Evolutionary conservation across 1,140 invertebrate genomes (phyloP), one percentile per base, ranked within the genome.

Genomic region (Probaryconus sp.): DNA sequence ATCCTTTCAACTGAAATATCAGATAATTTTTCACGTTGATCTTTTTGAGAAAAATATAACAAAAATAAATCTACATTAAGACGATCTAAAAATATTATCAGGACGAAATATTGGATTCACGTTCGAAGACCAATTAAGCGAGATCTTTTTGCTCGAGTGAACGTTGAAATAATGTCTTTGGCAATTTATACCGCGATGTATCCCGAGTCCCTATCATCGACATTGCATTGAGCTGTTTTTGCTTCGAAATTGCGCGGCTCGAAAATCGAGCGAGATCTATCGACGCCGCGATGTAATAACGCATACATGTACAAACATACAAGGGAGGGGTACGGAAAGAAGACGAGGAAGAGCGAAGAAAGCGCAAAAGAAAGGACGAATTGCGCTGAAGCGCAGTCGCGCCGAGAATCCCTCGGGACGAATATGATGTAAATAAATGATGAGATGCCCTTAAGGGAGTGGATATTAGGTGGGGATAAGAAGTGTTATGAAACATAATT

Each of bases 401-500:
- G 30, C 21, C 37, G 40, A 51, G 31, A 56, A 67, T 76, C 61
- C 67, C 67, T 71, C 61, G 56, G 80, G 83, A 83, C 79, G 81
- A 86, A 85, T 85, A 85, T 81, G 84, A 86, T 86, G 84, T 85
- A 85, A 86, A 86, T 86, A 85, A 86, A 85, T 85, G 83, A 85
- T 81, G 84, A 87, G 82, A 80, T 83, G 82, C 84, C 83, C 82
- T 84, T 85, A 84, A 85, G 83, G 83, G 83, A 85, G 79, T 81
- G 71, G 84, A 83, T 80, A 80, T 80, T 79, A 78, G 82, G 83
- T 81, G 79, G 81, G 84, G 85, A 85, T 85, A 87, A 87, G 85
- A 86, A 85, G 85, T 86, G 85, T 85, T 87, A 87, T 87, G 84
- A 87, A 87, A 87, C 83, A 86, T 87, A 87, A 87, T 87, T 87